phyloP scores from a whole-genome alignment of 2,797 vertebrate genomes.

The Sitta carolinensis region DNA sequence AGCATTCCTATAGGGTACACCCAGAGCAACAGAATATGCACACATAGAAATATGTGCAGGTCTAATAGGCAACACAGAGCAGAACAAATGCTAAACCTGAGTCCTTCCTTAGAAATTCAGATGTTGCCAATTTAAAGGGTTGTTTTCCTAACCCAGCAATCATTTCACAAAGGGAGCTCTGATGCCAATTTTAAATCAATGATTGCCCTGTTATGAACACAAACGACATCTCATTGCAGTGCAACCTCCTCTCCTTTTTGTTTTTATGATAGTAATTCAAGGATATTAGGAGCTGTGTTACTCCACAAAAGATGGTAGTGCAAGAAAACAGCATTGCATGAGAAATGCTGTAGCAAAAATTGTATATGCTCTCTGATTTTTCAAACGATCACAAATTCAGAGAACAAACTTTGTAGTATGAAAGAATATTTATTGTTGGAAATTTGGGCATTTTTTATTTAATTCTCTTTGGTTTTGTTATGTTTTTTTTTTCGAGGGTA shows the following conservation, averaged over 20 bases:
- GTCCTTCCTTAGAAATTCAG: not conserved
- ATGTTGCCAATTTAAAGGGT: not conserved
- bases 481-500: not conserved
- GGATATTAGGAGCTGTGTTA: constrained; percentile 2
- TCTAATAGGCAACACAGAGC: not conserved
- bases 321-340: not conserved
- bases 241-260: constrained; percentile 13
- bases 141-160: constrained; percentile 26
- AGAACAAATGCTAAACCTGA: not conserved
- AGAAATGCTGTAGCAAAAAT: not conserved
- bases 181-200: constrained; percentile 31
- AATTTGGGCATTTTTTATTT: not conserved
- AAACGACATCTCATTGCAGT: not conserved
- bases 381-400: constrained; percentile 20
- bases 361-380: not conserved
- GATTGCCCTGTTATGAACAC: constrained; percentile 24
- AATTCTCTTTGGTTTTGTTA: not conserved
- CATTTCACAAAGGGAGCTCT: constrained; percentile 18
- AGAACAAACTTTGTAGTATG: not conserved
- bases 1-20: not conserved
- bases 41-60: not conserved
- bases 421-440: not conserved
- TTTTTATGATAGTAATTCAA: constrained; percentile 52
- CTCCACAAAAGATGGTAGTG: not conserved
- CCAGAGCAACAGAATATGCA: not conserved